These are phyloP conservation scores for Furnarius figulus DNA, from an alignment of 2,113 vertebrate species.

Conservation along the genomic window DNA sequence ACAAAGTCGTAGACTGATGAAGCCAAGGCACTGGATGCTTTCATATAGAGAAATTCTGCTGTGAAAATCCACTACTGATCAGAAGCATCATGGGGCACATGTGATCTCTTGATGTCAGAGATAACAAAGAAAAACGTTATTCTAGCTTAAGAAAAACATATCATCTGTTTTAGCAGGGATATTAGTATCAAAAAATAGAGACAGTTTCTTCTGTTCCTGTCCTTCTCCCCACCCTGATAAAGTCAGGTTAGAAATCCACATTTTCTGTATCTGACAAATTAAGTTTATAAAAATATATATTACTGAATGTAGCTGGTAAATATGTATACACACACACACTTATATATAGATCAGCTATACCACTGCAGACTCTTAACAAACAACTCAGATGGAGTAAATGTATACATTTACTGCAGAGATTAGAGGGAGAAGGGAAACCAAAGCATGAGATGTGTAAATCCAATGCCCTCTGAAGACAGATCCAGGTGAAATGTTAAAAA, in stretches of 20 bases:
- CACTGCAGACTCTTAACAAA: not conserved
- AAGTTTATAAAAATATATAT: not conserved
- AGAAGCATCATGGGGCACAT: not conserved
- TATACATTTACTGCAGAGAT: not conserved
- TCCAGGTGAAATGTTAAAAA: not conserved
- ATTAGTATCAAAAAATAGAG: not conserved
- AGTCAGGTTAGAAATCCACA: not conserved
- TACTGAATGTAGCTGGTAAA: not conserved
- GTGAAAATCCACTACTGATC: not conserved
- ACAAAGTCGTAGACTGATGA: not conserved
- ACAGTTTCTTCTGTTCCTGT: not conserved
- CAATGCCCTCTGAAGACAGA: not conserved
- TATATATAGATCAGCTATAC: not conserved
- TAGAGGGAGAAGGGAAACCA: not conserved
- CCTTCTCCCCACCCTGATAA: not conserved
- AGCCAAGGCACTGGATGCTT: not conserved
- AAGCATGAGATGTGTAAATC: not conserved
- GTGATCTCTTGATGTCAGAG: not conserved
- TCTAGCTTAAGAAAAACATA: not conserved
- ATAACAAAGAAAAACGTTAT: not conserved
- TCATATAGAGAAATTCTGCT: not conserved
- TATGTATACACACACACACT: not conserved
- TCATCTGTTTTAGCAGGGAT: not conserved
- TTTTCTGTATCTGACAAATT: not conserved
- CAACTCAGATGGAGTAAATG: not conserved